These are phyloP conservation scores for Brachypodius melanocephalos DNA, from an alignment of 2,113 vertebrate genomes.

Conservation along the genomic window DNA sequence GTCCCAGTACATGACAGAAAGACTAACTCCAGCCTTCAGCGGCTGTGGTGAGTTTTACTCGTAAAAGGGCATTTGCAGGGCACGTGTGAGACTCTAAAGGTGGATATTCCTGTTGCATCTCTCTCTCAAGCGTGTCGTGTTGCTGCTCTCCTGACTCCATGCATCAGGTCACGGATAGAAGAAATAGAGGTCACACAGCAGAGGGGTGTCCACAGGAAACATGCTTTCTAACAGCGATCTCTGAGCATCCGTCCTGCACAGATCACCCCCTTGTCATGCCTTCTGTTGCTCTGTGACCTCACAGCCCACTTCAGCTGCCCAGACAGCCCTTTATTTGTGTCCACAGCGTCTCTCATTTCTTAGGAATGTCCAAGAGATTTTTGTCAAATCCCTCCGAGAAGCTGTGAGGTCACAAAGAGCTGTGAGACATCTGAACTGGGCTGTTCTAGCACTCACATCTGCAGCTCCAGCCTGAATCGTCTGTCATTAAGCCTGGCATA, in stretches of 20 bases:
- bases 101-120: not conserved
- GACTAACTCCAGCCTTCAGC: not conserved
- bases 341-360: not conserved
- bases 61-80: not conserved
- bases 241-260: not conserved
- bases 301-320: not conserved
- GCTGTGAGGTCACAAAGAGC: not conserved
- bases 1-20: not conserved
- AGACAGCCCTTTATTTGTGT: not conserved
- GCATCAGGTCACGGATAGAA: not conserved
- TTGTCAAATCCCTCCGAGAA: not conserved
- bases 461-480: not conserved
- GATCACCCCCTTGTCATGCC: not conserved
- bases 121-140: fast-evolving
- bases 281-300: not conserved
- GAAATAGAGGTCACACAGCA: fast-evolving
- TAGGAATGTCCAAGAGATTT: not conserved
- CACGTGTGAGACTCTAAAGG: fast-evolving
- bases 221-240: not conserved
- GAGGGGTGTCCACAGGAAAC: not conserved
- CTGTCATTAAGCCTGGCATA: not conserved
- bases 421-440: not conserved
- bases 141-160: not conserved
- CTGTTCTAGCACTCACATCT: not conserved
- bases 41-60: not conserved